Evolutionary conservation across 2,797 vertebrate species (phyloP), one percentile per base, ranked within the genome.

Genomic region (Sebastes oblongus): DNA sequence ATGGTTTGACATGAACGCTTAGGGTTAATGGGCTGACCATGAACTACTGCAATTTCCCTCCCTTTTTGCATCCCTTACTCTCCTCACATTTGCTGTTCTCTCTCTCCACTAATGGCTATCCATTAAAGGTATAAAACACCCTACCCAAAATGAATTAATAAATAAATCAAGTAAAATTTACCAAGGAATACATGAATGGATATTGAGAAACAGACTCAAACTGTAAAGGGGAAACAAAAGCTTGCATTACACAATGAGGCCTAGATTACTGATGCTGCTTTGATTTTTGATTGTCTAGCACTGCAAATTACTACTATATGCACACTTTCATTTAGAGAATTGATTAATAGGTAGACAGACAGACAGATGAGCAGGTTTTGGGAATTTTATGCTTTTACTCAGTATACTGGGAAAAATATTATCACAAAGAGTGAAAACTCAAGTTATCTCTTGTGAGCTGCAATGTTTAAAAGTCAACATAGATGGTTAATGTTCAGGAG

Each of bases 191-290:
- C 20, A n/a, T 1, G 18, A 13, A 25, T 46, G 20, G 68, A 55
- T 42, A 72, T 30, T 30, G n/a, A 67, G 10, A 46, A 80, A 36
- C 32, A 39, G 30, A 30, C 16, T 39, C 11, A 32, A 68, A 29
- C 59, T 64, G 56, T 75, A 14, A 71, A 55, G 36, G 55, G 61
- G 56, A 72, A 77, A 70, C 65, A 42, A 81, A 74, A 60, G 4
- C 42, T 42, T 50, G 24, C 25, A 59, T 39, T 8, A 50, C n/a
- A 65, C 13, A 25, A 27, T 8, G 3, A 46, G 39, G n/a, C 3
- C 22, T 54, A 25, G 9, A 65, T 56, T 20, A 14, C 29, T 27
- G 12, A 52, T 36, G 8, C 5, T 7, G n/a, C 32, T 70, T 27
- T 22, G 25, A n/a, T 24, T 52, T 32, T 22, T 64, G 3, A 75